These are phyloP conservation scores for Alfaro cultratus DNA, from an alignment of 2,797 vertebrate species.

Conservation along the genomic window DNA sequence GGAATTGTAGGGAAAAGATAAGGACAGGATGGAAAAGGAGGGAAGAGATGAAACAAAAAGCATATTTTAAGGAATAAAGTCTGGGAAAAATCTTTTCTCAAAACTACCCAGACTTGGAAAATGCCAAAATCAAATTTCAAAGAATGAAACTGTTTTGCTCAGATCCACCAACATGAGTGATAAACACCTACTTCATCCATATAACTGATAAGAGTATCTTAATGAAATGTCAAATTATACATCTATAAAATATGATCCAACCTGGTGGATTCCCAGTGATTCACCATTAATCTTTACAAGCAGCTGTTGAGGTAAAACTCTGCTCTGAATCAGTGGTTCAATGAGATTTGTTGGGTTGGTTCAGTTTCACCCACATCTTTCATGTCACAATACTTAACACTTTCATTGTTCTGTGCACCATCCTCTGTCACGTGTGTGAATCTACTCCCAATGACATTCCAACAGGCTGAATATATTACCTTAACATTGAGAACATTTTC, in stretches of 20 bases:
- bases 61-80: no score
- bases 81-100: no score
- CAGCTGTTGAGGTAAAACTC: not conserved
- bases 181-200: not conserved
- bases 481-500: not conserved
- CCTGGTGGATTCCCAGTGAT: not conserved
- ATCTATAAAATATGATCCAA: not conserved
- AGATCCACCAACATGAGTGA: not conserved
- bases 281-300: not conserved
- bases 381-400: not conserved
- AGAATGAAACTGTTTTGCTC: not conserved
- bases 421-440: not conserved
- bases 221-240: not conserved
- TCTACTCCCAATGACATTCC: not conserved
- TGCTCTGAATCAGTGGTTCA: not conserved
- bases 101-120: no score
- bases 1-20: no score
- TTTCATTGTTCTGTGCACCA: not conserved
- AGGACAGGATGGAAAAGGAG: no score
- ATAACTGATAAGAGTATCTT: not conserved
- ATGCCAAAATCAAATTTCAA: not conserved
- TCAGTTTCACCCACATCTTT: not conserved
- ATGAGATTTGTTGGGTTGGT: not conserved
- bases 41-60: not conserved
- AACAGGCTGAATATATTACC: not conserved